Base-by-base conservation (phyloP, 2,888 invertebrate species). In the Hyles lineata region DNA sequence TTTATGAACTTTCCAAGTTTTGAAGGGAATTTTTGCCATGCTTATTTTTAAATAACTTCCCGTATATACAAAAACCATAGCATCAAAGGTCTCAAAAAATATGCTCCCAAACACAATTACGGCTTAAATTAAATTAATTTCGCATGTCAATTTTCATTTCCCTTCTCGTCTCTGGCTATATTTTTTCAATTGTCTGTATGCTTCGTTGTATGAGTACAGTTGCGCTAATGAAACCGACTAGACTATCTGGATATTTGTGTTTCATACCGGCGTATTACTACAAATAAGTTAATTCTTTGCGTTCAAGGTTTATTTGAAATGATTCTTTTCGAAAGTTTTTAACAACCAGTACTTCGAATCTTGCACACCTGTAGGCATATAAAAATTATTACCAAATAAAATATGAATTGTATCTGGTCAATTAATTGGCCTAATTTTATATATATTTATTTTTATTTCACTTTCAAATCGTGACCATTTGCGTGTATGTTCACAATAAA, bases 151-250 rank as follows among this genome's bases (percentile, higher is more conserved):
- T 43, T 67, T 67, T 50, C 67, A 50, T 67, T 67, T 17, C 17
- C 67, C 23, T 0, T 11, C 43, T 67, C 21, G 17, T 43, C 35
- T 43, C 23, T 17, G 17, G 17, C 21, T 6, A 43, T 63, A 43
- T 43, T 63, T 63, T 43, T 62, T 63, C n/a, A n/a, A 21, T 63
- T 32, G 43, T 50, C 70, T 29, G 1, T 43, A 25, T 19, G 52
- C 25, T 70, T 50, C 29, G 70, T 52, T 55, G 21, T 67, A 52
- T 32, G 29, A 32, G 55, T 32, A 19, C 58, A 11, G 19, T 58
- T n/a, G 25, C 55, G 19, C 70, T 70, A 70, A 70, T 70, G 55
- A n/a, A n/a, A n/a, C n/a, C n/a, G n/a, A n/a, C n/a, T n/a, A 70
- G 55, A 50, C 50, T 43, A 50, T 23, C 67, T 67, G 43, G 21